These are phyloP conservation scores for Ptychoptera contaminata DNA, from an alignment of 2,888 invertebrate genomes.

Conservation along the genomic window DNA sequence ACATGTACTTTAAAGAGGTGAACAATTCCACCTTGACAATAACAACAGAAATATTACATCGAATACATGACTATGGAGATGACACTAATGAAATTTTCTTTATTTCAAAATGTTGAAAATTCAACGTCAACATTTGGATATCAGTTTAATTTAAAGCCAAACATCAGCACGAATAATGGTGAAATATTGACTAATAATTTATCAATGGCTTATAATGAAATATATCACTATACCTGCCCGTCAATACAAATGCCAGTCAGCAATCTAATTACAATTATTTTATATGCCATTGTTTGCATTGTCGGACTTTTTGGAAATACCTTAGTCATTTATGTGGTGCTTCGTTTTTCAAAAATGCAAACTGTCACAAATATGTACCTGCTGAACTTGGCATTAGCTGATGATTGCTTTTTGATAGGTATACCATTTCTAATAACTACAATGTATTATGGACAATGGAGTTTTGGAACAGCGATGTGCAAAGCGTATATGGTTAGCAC, in stretches of 20 bases:
- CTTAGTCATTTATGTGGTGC: constrained; percentile 77
- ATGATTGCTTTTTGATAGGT: constrained; percentile 81
- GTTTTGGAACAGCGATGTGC: constrained; percentile 75
- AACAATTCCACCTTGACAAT: no score
- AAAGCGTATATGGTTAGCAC: constrained; percentile 85
- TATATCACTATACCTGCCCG: constrained; percentile 24
- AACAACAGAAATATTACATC: no score
- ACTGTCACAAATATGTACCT: constrained; percentile 92
- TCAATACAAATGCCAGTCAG: constrained; percentile 38
- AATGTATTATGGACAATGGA: constrained; percentile 60
- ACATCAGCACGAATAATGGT: no score
- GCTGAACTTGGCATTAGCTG: constrained; percentile 80
- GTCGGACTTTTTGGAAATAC: constrained; percentile 80
- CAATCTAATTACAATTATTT: constrained; percentile 46
- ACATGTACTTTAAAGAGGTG: no score
- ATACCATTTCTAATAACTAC: constrained; percentile 80
- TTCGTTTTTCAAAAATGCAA: constrained; percentile 87
- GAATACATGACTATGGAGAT: no score
- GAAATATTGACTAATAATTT: no score
- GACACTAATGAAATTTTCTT: no score
- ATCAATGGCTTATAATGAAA: no score
- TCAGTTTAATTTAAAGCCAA: no score
- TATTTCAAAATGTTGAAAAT: no score
- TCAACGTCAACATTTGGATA: no score
- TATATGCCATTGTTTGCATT: constrained; percentile 71